Evolutionary conservation across 2,888 invertebrate species (phyloP), one percentile per base, ranked within the genome.

Genomic region (Phymatocera aterrima): DNA sequence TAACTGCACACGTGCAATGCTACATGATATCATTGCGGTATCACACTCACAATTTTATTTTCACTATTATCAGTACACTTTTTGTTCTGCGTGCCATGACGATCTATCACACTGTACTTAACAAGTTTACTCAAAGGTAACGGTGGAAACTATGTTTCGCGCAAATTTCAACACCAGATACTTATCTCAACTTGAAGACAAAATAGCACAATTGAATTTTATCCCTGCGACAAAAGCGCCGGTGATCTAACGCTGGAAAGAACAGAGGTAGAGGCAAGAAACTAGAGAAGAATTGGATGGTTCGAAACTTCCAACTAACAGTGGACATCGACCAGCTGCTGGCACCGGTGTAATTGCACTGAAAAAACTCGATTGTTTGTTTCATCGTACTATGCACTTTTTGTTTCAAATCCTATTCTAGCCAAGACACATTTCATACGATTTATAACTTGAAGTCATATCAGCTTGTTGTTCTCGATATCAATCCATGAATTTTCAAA

Each of bases 261-360:
- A 72, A 51, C 24, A 15, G n/a, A 43, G 15, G 15, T 46, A 68
- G 43, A 68, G 68, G 46, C 28, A 43, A 46, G 68, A 68, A 43
- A 65, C 1, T 43, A 43, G 24, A 65, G 43, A 70, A 43, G 48
- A 72, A 51, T 51, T 68, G 65, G 51, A 72, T 31, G 70, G 70
- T n/a, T 48, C 3, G 51, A 18, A 72, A 72, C 51, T 72, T 51
- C 34, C 70, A 72, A 34, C 70, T 72, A 43, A 72, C 70, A 72
- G 51, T 72, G 70, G n/a, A 43, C 48, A 48, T 68, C 68, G 68
- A 68, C 68, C 68, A 68, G 68, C 43, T 68, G 46, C 68, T 12
- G 24, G 28, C 43, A 15, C 68, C 68, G 43, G 43, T 68, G 43
- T 68, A 68, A 68, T 68, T 46, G 43, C 43, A 24, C 28, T 5